Evolutionary conservation across 2,113 vertebrate species (phyloP).

Genomic region (Xiphophorus couchianus): DNA sequence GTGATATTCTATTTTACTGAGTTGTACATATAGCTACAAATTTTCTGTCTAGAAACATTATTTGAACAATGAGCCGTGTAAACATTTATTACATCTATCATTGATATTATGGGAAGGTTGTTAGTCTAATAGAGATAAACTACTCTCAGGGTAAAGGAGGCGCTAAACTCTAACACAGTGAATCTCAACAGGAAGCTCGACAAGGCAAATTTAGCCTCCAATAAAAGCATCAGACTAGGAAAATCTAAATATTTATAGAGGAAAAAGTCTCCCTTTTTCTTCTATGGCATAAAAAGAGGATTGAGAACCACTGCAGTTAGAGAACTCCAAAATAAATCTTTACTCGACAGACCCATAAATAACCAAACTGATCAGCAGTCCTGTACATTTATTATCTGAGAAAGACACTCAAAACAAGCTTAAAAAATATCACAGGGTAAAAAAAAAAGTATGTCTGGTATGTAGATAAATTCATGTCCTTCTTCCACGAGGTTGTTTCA

Average conservation of each 20-base stretch:
- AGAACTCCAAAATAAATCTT: conserved; percentile 67
- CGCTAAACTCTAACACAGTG: conserved; percentile 65
- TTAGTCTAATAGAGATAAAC: conserved; percentile 35
- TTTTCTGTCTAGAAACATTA: conserved; percentile 11
- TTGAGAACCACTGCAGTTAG: conserved; percentile 74
- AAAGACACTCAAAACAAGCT: conserved; percentile 4
- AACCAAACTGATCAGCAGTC: conserved; percentile 2
- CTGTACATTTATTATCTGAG: neutral
- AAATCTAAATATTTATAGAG: neutral
- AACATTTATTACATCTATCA: conserved; percentile 11
- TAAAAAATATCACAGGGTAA: conserved; percentile 5
- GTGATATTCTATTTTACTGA: neutral
- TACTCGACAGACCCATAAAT: conserved; percentile 74
- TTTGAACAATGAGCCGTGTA: conserved; percentile 10
- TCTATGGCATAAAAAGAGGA: conserved; percentile 32
- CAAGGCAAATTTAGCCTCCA: neutral
- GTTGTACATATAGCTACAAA: neutral
- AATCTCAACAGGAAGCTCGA: conserved; percentile 56
- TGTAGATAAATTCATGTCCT: conserved; percentile 22
- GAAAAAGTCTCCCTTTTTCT: neutral
- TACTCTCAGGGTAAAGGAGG: conserved; percentile 48
- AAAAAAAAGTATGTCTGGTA: conserved; percentile 25
- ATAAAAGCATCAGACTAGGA: conserved; percentile 2
- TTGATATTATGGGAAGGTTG: conserved; percentile 40
- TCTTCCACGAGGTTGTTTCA: conserved; percentile 48